Evolutionary conservation across 2,113 vertebrate genomes (phyloP).

Genomic region (Trichomycterus rosablanca): DNA sequence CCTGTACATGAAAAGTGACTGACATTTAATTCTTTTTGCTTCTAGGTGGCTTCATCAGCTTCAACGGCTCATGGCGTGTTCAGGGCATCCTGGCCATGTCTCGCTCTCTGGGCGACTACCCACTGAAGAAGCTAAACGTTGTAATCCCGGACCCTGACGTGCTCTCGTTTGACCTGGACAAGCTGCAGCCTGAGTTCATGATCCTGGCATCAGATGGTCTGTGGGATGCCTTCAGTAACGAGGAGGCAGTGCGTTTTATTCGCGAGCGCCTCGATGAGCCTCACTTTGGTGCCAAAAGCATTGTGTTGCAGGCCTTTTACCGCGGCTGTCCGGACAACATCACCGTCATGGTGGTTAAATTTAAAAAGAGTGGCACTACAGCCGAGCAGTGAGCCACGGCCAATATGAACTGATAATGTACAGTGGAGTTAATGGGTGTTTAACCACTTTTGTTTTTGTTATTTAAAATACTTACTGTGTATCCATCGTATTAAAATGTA

Average conservation of each 20-base stretch:
- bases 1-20: too few relatives aligned
- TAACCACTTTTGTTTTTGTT: too few relatives aligned
- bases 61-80: conserved; percentile 96
- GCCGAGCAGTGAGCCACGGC: conserved; percentile 66
- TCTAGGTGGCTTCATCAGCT: conserved; percentile 97
- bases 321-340: conserved; percentile 97
- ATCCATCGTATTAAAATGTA: too few relatives aligned
- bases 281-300: conserved; percentile 95
- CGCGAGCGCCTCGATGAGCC: conserved; percentile 92
- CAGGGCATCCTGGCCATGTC: conserved; percentile 98
- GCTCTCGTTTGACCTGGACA: conserved; percentile 92
- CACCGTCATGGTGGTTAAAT: conserved; percentile 98
- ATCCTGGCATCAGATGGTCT: conserved; percentile 95
- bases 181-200: conserved; percentile 96
- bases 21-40: conserved; percentile 3
- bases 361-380: conserved; percentile 81
- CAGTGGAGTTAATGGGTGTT: not conserved
- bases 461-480: too few relatives aligned
- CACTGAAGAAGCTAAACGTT: conserved; percentile 95
- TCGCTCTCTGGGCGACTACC: conserved; percentile 92
- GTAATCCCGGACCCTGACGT: conserved; percentile 92
- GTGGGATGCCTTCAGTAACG: conserved; percentile 98
- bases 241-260: conserved; percentile 95
- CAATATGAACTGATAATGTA: not conserved
- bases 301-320: conserved; percentile 97